These are phyloP conservation scores for Plectus sambesii DNA, from an alignment of 1,140 invertebrate genomes.

Conservation along the genomic window DNA sequence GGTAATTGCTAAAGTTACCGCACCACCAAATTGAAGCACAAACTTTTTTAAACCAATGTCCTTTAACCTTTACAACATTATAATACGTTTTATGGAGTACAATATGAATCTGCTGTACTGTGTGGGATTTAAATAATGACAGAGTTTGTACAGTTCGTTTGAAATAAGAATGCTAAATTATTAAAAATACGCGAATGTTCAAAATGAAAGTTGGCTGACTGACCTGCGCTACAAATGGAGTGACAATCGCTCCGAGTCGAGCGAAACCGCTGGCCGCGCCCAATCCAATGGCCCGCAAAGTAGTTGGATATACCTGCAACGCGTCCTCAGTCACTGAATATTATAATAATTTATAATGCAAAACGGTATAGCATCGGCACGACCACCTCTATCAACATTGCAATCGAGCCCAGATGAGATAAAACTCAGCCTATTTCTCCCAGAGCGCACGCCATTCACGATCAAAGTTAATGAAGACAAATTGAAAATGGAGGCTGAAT, in stretches of 20 bases:
- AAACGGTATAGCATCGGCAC: too few species aligned
- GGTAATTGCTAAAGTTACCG: neutral
- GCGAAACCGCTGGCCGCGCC: slow-evolving; percentile 80
- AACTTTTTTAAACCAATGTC: neutral
- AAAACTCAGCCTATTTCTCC: too few species aligned
- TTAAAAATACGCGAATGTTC: neutral
- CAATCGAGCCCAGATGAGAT: too few species aligned
- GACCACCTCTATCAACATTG: too few species aligned
- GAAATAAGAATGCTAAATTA: neutral
- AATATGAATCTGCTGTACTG: neutral
- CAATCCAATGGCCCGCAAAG: slow-evolving; percentile 70
- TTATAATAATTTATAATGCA: too few species aligned
- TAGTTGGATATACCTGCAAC: slow-evolving; percentile 67
- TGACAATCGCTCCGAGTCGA: slow-evolving; percentile 76
- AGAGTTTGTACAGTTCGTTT: neutral
- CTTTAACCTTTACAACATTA: too few species aligned
- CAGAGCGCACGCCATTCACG: too few species aligned
- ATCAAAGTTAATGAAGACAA: too few species aligned
- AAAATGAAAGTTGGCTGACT: slow-evolving; percentile 9
- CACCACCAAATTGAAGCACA: neutral
- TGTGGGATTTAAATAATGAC: neutral
- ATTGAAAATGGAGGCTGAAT: too few species aligned
- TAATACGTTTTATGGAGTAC: too few species aligned
- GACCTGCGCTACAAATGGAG: slow-evolving; percentile 83
- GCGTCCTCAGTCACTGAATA: neutral